A percentile compares a stretch with the other conserved stretches of the same genome.
These are phyloP conservation scores for Zeugodacus cucurbitae DNA, from an alignment of 1,140 invertebrate species.

Conservation along the genomic window DNA sequence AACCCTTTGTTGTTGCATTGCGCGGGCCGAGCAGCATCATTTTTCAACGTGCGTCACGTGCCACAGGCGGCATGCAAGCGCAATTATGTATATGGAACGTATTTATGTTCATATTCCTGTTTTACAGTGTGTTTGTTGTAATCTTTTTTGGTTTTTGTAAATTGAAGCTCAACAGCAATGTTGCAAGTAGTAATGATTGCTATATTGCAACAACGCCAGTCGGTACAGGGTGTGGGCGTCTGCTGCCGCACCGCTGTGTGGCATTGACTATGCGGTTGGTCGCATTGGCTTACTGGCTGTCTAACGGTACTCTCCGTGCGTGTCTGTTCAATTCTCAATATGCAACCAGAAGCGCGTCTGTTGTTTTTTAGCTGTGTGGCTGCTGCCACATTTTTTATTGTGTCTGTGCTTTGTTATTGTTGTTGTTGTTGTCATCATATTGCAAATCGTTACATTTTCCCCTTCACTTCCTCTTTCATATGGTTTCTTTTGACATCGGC, in stretches of 20 bases:
- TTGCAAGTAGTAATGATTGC: constrained; percentile 35
- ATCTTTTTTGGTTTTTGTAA: background rate
- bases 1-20: background rate
- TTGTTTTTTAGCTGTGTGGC: background rate
- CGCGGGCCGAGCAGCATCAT: background rate
- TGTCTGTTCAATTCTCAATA: background rate
- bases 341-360: background rate
- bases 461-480: background rate
- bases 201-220: background rate
- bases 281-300: background rate
- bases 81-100: background rate
- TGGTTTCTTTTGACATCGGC: background rate
- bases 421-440: background rate
- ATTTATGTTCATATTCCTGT: background rate
- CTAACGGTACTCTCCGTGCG: background rate
- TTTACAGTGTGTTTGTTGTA: background rate
- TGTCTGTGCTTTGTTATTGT: background rate
- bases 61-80: constrained; percentile 21
- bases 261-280: constrained; percentile 3
- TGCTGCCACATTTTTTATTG: background rate
- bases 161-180: background rate
- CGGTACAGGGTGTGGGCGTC: background rate
- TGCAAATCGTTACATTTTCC: background rate
- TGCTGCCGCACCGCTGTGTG: background rate
- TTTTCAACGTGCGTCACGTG: constrained; percentile 36